phyloP scores from a whole-genome alignment of 2,113 vertebrate genomes.

The Eolophus roseicapilla region DNA sequence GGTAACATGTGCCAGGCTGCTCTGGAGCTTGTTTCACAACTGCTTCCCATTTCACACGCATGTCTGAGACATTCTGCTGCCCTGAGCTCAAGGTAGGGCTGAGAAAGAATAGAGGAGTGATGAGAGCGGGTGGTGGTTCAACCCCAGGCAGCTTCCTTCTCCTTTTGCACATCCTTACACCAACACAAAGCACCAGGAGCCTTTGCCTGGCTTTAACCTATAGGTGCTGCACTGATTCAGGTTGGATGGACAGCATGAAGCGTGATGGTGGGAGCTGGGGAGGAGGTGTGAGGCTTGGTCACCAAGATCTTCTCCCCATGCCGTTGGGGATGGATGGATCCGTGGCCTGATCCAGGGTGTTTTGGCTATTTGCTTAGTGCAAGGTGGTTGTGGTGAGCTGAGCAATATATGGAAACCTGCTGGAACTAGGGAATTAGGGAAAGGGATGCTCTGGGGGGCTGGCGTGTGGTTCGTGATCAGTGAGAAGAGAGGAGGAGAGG shows the following conservation, averaged over 20 bases:
- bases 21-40: constrained; percentile 45
- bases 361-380: not conserved
- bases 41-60: not conserved
- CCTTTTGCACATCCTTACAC: not conserved
- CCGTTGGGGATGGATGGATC: not conserved
- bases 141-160: not conserved
- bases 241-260: not conserved
- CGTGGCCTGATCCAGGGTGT: not conserved
- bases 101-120: not conserved
- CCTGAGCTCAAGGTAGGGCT: not conserved
- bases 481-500: not conserved
- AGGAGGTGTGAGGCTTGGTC: not conserved
- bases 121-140: not conserved
- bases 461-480: not conserved
- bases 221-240: not conserved
- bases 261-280: not conserved
- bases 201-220: not conserved
- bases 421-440: not conserved
- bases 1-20: not conserved
- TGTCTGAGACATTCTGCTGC: not conserved
- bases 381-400: not conserved
- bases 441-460: not conserved
- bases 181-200: not conserved
- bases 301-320: not conserved
- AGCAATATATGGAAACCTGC: not conserved